Evolutionary conservation across 2,113 vertebrate genomes (phyloP).

Genomic region (Bombycilla garrulus): DNA sequence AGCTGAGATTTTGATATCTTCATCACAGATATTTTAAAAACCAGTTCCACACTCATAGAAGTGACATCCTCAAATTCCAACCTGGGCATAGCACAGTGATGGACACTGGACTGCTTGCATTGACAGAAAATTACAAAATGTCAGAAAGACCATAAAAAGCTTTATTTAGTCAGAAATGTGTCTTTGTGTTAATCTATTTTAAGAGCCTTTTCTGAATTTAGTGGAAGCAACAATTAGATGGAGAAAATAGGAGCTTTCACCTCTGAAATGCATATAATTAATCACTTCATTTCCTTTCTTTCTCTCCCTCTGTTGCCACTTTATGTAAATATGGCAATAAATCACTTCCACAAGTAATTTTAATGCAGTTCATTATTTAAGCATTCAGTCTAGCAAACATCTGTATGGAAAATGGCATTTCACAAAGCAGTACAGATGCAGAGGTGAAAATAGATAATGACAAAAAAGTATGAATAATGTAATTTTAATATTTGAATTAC

Average conservation of each 20-base stretch:
- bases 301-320: not conserved
- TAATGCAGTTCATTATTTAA: not conserved
- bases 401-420: not conserved
- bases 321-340: not conserved
- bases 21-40: not conserved
- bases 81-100: not conserved
- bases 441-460: not conserved
- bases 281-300: not conserved
- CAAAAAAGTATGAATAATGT: not conserved
- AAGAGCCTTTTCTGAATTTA: not conserved
- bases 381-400: not conserved
- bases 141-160: not conserved
- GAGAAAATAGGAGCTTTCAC: not conserved
- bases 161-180: not conserved
- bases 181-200: not conserved
- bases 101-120: not conserved
- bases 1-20: rapidly evolving
- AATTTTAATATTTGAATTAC: not conserved
- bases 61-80: not conserved
- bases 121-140: not conserved
- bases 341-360: not conserved
- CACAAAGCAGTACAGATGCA: not conserved
- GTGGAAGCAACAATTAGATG: not conserved
- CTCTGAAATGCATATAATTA: not conserved
- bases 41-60: not conserved